phyloP scores from a whole-genome alignment of 1,140 invertebrate genomes.

The Agraylea sexmaculata region DNA sequence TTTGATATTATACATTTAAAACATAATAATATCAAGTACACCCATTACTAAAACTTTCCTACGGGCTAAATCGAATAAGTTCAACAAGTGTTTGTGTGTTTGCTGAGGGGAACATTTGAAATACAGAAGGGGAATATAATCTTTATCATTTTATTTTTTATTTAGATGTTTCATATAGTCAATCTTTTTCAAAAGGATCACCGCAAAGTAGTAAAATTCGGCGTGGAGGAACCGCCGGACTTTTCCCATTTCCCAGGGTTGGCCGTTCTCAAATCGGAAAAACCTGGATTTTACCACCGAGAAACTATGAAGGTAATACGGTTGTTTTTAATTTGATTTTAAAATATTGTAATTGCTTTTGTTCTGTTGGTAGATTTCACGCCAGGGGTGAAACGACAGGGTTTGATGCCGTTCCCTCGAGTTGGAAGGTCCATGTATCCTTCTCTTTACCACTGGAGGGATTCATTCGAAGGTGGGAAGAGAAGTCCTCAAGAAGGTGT shows the following conservation, averaged over 20 bases:
- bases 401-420: constrained; percentile 36
- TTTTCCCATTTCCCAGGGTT: constrained; percentile 43
- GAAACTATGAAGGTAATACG: constrained; percentile 26
- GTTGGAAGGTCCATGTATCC: constrained; percentile 28
- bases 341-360: background rate
- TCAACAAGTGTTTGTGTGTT: no score
- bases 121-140: constrained; percentile 4
- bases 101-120: background rate
- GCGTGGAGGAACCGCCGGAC: constrained; percentile 35
- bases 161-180: background rate
- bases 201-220: constrained; percentile 24
- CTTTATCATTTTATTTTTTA: constrained; percentile 3
- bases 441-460: constrained; percentile 14
- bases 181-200: background rate
- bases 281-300: constrained; percentile 31
- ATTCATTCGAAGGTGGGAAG: constrained; percentile 16
- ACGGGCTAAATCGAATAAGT: no score
- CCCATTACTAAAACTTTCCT: no score
- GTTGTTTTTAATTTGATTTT: constrained; percentile 1
- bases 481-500: constrained; percentile 8
- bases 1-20: no score
- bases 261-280: constrained; percentile 34
- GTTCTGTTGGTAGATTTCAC: constrained; percentile 18
- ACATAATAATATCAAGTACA: no score
- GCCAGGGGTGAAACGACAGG: constrained; percentile 30